Evolutionary conservation across 2,797 vertebrate genomes (phyloP).

Genomic region (Saguinus oedipus): DNA sequence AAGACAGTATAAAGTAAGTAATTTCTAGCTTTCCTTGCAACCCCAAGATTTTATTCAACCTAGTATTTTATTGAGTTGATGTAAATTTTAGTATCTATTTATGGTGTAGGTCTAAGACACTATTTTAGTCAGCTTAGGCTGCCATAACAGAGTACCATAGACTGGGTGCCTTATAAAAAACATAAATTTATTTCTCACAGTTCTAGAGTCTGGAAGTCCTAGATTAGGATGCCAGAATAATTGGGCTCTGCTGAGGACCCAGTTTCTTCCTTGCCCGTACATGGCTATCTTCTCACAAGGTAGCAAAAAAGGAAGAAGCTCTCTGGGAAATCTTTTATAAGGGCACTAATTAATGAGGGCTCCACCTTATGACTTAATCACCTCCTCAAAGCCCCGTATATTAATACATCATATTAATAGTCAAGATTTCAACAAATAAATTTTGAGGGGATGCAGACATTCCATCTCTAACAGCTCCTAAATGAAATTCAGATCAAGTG

Average conservation of each 20-base stretch:
- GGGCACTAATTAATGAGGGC: too few species aligned
- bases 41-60: background rate
- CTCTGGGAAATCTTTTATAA: background rate
- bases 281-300: background rate
- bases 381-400: rapidly evolving
- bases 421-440: background rate
- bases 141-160: background rate
- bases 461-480: background rate
- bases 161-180: background rate
- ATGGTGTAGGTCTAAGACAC: background rate
- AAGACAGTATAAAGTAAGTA: background rate
- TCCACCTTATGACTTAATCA: background rate
- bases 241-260: background rate
- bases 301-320: background rate
- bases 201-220: background rate
- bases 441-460: background rate
- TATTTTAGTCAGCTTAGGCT: background rate
- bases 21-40: background rate
- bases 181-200: background rate
- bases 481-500: background rate
- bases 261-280: background rate
- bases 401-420: background rate
- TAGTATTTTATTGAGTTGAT: background rate
- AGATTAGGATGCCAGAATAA: background rate
- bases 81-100: background rate